Conservation (phyloP, 2,113 vertebrate genomes). For the Cephalopholis sonnerati region DNA sequence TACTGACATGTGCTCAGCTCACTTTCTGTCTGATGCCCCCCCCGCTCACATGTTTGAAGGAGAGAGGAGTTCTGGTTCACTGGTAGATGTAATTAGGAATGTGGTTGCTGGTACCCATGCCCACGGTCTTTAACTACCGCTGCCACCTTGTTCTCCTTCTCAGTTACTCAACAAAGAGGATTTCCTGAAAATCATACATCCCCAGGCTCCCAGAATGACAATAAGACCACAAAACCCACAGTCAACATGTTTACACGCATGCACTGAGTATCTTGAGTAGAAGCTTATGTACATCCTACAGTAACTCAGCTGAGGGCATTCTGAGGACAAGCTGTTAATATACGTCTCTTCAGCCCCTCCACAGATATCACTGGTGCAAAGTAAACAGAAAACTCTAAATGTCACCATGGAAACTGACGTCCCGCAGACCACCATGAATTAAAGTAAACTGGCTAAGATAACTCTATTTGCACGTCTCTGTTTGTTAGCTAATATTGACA, state of each 20-base stretch:
- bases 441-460: conserved; percentile 39
- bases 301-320: conserved; percentile 37
- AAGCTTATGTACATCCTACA: conserved; percentile 13
- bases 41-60: conserved; percentile 59
- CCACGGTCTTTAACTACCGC: conserved; percentile 51
- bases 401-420: conserved; percentile 55
- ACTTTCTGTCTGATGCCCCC: conserved; percentile 62
- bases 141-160: conserved; percentile 33
- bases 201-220: not conserved
- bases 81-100: conserved; percentile 72
- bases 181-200: conserved; percentile 31
- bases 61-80: conserved; percentile 74
- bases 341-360: conserved; percentile 8
- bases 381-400: conserved; percentile 52
- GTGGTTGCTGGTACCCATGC: conserved; percentile 50
- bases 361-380: conserved; percentile 47
- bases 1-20: conserved; percentile 72
- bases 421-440: conserved; percentile 24
- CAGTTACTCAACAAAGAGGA: conserved; percentile 2
- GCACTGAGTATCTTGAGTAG: conserved; percentile 4
- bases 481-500: conserved; percentile 71
- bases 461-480: conserved; percentile 45
- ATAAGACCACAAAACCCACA: conserved; percentile 25
- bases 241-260: conserved; percentile 26
- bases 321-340: conserved; percentile 53